phyloP scores from a whole-genome alignment of 92 coral and sea anemone species.

The Palythoa caribaeorum region DNA sequence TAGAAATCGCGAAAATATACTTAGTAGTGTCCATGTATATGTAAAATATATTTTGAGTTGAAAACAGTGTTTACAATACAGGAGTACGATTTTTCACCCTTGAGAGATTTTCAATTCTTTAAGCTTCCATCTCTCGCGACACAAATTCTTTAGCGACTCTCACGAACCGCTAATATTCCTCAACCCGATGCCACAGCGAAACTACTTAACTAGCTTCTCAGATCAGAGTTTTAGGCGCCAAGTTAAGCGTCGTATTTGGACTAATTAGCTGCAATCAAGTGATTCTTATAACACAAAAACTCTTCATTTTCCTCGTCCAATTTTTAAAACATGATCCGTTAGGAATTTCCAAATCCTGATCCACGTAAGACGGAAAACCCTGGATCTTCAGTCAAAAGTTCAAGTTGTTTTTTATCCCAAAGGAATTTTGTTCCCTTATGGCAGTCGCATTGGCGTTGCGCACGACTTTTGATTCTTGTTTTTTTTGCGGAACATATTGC shows the following conservation, averaged over 20 bases:
- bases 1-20: neutral
- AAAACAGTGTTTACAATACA: neutral
- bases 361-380: neutral
- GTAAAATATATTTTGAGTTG: neutral
- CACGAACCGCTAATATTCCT: neutral
- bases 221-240: slow-evolving; percentile 2
- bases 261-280: neutral
- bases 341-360: neutral
- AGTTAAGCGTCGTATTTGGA: neutral
- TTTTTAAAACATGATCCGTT: neutral
- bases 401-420: neutral
- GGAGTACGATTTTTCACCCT: neutral
- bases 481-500: neutral
- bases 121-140: neutral
- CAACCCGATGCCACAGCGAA: neutral
- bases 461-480: neutral
- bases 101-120: neutral
- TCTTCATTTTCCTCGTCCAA: neutral
- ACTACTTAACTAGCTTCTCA: neutral
- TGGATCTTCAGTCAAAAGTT: no score
- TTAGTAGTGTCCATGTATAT: no score
- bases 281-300: neutral
- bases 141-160: slow-evolving; percentile 20
- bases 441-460: neutral
- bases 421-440: slow-evolving; percentile 17